Evolutionary conservation across 2,797 vertebrate species (phyloP), one percentile per base, ranked within the genome.

Genomic region (Takifugu rubripes): DNA sequence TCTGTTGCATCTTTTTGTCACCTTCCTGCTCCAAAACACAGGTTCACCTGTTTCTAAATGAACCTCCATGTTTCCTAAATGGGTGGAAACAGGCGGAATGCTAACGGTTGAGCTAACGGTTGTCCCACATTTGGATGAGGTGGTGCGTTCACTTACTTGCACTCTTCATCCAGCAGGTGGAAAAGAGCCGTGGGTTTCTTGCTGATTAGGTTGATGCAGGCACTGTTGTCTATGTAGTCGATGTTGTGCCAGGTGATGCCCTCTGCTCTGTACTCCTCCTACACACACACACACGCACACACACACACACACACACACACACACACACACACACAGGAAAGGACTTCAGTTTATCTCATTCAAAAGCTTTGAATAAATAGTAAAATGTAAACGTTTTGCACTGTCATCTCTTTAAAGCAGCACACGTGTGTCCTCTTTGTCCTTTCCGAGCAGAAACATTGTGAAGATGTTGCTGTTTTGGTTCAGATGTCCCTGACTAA

Each of bases 241-340:
- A 99, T 98, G 87, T 93, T 95, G 85, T 94, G 94, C 97, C 97
- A 99, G 84, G 88, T 94, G 86, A 99, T 98, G 72, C 95, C 95
- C 91, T 98, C 95, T 5, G 89, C 80, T 84, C 94, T 88, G 70
- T 99, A 99, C 77, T 97, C 95, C 84, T 98, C 96, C 97, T 98
- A 70, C 31, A 52, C 48, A n/a, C 3, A 10, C 6, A 46, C 16
- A 21, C 16, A 45, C 16, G 17, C 16, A n/a, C n/a, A 46, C 16
- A 46, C 16, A 17, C 43, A 44, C 43, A 33, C 8, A 33, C 31
- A 33, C 31, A 33, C 31, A 33, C 31, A 33, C 31, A 33, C 31
- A 43, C 42, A n/a, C n/a, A n/a, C n/a, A n/a, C n/a, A 42, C 36
- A 42, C 36, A 42, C 3, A 14, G 3, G 10, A 14, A 3, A 16